Base-by-base conservation (phyloP, 2,113 vertebrate species). In the Phainopepla nitens region DNA sequence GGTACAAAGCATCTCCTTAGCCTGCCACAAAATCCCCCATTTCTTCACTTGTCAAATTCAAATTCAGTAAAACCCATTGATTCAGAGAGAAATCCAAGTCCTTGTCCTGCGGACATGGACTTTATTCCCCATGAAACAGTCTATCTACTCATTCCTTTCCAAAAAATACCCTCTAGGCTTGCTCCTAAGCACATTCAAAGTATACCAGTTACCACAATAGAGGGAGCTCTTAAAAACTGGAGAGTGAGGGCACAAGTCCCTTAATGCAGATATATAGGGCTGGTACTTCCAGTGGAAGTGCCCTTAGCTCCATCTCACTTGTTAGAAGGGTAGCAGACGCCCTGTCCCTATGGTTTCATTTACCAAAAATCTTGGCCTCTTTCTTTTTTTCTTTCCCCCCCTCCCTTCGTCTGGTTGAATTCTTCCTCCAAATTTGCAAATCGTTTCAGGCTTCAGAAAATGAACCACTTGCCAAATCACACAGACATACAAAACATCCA, bases 381-480 rank as follows among this genome's bases (percentile, higher is more conserved):
- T 51, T 31, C 44, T 16, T 13, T 53, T 53, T 66, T 65, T 47
- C 28, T 15, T 68, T 70, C 29, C 23, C 16, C 10, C 7, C 33
- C 29, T 24, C 66, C 13, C 39, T 9, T 39, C 39, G 1, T 75
- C 44, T 72, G 53, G 27, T 45, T 69, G 71, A 72, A 85, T 80
- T 88, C 66, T 90, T 90, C 62, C 71, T 86, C 75, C 68, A 94
- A 66, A 85, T 86, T 61, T 88, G 88, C 68, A 82, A 93, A 73
- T 58, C 29, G 21, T 69, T 93, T 80, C 96, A 92, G 92, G 80
- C 62, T 77, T 73, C 86, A 94, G 90, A 88, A 89, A 90, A 84
- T 0, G 1, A 39, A 44, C 51, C 51, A 15, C 78, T 90, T 96
- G 91, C 94, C 95, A 96, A 97, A 95, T 78, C 76, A 54, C 93